Conservation (phyloP, 2,113 vertebrate species). For the Tychaedon coryphoeus region DNA sequence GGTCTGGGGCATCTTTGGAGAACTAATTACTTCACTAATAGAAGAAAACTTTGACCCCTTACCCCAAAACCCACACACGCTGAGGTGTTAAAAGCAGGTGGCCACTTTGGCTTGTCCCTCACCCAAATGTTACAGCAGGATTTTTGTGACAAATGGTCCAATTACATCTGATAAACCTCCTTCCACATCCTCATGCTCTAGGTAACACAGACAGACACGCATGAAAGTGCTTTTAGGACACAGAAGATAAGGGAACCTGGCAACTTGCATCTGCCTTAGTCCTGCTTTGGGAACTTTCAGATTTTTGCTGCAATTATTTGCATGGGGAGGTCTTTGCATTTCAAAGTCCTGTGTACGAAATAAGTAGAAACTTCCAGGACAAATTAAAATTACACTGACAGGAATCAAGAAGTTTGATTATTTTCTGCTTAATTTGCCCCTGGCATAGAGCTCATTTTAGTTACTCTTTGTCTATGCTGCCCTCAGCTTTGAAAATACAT, state of each 20-base stretch:
- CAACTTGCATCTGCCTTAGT: background rate
- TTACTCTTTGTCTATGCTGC: background rate
- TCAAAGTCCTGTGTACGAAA: background rate
- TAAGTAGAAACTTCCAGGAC: background rate
- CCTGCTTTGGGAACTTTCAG: background rate
- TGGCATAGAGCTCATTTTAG: background rate
- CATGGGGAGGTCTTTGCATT: background rate
- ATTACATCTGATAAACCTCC: background rate
- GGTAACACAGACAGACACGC: background rate
- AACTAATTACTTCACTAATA: background rate
- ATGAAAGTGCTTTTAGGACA: background rate
- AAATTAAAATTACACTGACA: background rate
- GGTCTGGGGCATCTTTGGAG: background rate
- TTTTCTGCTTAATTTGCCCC: background rate
- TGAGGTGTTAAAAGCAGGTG: background rate
- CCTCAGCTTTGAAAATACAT: background rate
- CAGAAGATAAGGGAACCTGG: background rate
- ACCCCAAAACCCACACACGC: too few relatives aligned
- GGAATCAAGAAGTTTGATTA: background rate
- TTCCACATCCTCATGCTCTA: background rate
- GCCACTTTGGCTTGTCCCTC: background rate
- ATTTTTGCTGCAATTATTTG: background rate
- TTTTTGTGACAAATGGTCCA: background rate
- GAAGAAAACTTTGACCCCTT: background rate
- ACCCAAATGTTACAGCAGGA: too few relatives aligned